Evolutionary conservation across 2,113 vertebrate species (phyloP).

Genomic region (Syngnathus floridae): DNA sequence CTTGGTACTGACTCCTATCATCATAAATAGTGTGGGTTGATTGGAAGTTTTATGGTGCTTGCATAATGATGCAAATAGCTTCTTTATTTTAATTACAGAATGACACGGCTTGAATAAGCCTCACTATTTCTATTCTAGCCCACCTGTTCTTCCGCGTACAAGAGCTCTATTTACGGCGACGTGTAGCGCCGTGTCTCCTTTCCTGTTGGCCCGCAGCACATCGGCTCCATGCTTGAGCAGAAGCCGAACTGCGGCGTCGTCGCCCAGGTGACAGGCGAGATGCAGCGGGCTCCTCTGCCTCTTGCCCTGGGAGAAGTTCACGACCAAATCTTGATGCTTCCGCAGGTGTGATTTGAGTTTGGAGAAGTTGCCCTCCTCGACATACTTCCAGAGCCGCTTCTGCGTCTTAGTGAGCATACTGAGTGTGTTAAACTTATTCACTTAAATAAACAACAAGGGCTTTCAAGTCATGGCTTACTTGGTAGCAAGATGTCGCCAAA

Average conservation of each 20-base stretch:
- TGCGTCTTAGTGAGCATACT: conserved; percentile 63
- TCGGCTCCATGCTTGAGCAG: conserved; percentile 74
- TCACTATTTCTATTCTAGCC: not conserved
- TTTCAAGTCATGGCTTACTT: too few relatives aligned
- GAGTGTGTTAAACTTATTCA: not conserved
- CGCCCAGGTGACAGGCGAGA: conserved; percentile 66
- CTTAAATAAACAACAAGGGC: not conserved
- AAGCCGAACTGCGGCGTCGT: conserved; percentile 68
- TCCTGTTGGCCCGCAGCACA: conserved; percentile 65
- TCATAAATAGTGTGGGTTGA: too few relatives aligned
- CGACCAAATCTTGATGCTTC: conserved; percentile 68
- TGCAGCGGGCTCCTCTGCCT: conserved; percentile 71
- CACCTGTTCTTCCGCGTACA: conserved; percentile 62
- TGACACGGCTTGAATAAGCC: too few relatives aligned
- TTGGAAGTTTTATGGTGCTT: too few relatives aligned
- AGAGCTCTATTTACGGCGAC: conserved; percentile 66
- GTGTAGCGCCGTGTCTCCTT: conserved; percentile 75
- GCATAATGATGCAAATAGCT: too few relatives aligned
- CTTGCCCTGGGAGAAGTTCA: conserved; percentile 68
- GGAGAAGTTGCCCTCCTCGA: conserved; percentile 68
- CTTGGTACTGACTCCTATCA: too few relatives aligned
- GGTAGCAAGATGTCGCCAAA: too few relatives aligned
- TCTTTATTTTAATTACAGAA: too few relatives aligned
- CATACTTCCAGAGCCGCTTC: conserved; percentile 70
- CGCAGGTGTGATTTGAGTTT: conserved; percentile 75